Conservation (phyloP, 2,888 invertebrate species). For the Drosophila mettleri region DNA sequence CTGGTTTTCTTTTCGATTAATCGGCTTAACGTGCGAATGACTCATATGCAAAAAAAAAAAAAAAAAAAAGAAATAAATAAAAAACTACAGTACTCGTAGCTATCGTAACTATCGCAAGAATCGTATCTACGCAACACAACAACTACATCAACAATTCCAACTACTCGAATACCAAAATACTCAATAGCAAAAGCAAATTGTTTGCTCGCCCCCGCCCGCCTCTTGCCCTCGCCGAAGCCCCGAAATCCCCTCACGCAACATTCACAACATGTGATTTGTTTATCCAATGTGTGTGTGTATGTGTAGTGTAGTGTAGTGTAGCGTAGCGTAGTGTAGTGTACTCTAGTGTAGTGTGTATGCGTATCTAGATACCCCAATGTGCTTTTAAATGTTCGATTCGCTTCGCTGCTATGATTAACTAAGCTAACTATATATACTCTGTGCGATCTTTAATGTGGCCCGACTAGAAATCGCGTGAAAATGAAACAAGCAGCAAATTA, state of each 20-base stretch:
- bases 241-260: constrained; percentile 25
- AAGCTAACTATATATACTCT: neutral
- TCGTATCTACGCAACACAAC: constrained; percentile 15
- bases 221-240: neutral
- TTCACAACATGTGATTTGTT: constrained; percentile 50
- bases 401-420: constrained; percentile 20
- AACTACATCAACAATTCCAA: constrained; percentile 8
- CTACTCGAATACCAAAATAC: constrained; percentile 21
- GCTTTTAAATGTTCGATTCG: constrained; percentile 47
- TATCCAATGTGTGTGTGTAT: constrained; percentile 32
- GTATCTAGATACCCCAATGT: constrained; percentile 16
- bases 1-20: constrained; percentile 37
- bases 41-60: constrained; percentile 53
- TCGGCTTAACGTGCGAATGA: constrained; percentile 76
- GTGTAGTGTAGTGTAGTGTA: constrained; percentile 17
- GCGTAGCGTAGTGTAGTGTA: constrained; percentile 9
- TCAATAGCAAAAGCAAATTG: constrained; percentile 29
- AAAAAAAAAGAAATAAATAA: neutral
- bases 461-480: constrained; percentile 6
- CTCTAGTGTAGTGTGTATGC: constrained; percentile 3
- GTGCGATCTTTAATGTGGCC: constrained; percentile 2
- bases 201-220: constrained; percentile 10
- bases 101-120: constrained; percentile 29
- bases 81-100: constrained; percentile 35
- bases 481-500: constrained; percentile 1